Evolutionary conservation across 2,797 vertebrate species (phyloP).

Genomic region (Lates japonicus): DNA sequence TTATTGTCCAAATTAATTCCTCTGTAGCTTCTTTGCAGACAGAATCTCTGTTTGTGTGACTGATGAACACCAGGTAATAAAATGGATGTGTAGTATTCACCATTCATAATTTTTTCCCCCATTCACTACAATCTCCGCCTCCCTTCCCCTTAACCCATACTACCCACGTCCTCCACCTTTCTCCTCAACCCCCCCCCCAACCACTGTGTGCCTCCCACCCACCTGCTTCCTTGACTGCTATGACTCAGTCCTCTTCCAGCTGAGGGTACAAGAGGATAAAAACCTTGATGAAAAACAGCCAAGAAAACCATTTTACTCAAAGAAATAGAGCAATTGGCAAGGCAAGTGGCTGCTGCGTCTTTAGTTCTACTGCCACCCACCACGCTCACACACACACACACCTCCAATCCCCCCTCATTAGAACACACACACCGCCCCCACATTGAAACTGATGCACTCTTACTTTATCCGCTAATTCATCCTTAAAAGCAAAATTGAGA

Average conservation of each 20-base stretch:
- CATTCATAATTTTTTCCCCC: constrained; percentile 65
- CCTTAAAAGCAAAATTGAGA: constrained; percentile 62
- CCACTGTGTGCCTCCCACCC: constrained; percentile 64
- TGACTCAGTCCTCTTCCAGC: constrained; percentile 79
- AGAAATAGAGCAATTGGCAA: constrained; percentile 68
- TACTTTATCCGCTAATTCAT: constrained; percentile 66
- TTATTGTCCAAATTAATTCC: constrained; percentile 44
- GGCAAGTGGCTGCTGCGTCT: constrained; percentile 55
- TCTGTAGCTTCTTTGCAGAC: constrained; percentile 12
- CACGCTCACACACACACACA: constrained; percentile 23
- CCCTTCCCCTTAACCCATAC: constrained; percentile 26
- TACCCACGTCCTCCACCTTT: constrained; percentile 52
- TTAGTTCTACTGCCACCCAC: constrained; percentile 44
- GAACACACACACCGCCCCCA: constrained; percentile 26
- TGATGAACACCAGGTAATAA: constrained; percentile 39
- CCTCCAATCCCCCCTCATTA: constrained; percentile 24
- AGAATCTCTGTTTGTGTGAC: constrained; percentile 8
- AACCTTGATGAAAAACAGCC: constrained; percentile 67
- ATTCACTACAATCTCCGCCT: constrained; percentile 54
- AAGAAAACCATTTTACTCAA: constrained; percentile 62
- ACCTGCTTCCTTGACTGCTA: constrained; percentile 70
- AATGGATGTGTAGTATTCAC: constrained; percentile 49
- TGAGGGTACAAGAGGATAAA: constrained; percentile 69
- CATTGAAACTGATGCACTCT: constrained; percentile 50
- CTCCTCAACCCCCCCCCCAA: constrained; percentile 27